Evolutionary conservation across 2,888 invertebrate genomes (phyloP).

Genomic region (Actias luna): DNA sequence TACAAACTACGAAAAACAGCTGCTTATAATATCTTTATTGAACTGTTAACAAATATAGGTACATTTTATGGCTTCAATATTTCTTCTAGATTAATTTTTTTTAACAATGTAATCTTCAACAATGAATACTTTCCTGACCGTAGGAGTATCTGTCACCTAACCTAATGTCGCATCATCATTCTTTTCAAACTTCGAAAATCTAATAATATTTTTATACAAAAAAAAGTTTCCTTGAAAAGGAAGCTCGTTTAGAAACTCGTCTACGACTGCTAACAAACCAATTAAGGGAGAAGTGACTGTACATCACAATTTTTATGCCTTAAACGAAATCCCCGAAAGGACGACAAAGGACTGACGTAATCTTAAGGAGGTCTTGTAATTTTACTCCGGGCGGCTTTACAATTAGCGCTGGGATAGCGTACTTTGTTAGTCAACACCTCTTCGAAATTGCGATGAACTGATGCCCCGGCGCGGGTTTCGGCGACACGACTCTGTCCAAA

Average conservation of each 20-base stretch:
- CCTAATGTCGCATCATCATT: slow-evolving; percentile 17
- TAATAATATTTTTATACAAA: slow-evolving; percentile 40
- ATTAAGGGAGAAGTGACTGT: slow-evolving; percentile 37
- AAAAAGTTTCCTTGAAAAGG: slow-evolving; percentile 29
- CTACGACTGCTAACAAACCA: slow-evolving; percentile 42
- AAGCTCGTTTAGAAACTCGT: slow-evolving; percentile 33
- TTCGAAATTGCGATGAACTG: slow-evolving; percentile 30
- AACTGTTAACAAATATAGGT: too few species aligned
- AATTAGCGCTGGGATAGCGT: slow-evolving; percentile 39
- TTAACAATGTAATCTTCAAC: neutral
- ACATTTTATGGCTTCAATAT: too few species aligned
- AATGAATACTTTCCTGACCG: neutral
- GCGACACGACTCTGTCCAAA: slow-evolving; percentile 30
- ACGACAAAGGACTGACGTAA: slow-evolving; percentile 34
- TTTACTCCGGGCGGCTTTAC: slow-evolving; percentile 34
- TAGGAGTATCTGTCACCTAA: neutral
- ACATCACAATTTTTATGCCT: slow-evolving; percentile 24
- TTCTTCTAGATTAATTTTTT: too few species aligned
- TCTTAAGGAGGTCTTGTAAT: slow-evolving; percentile 42
- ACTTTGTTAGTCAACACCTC: slow-evolving; percentile 47
- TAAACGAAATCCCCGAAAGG: slow-evolving; percentile 27
- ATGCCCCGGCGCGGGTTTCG: slow-evolving; percentile 18
- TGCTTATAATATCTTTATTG: too few species aligned
- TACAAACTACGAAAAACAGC: too few species aligned
- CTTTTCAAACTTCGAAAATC: slow-evolving; percentile 26